Evolutionary conservation across 2,888 invertebrate genomes (phyloP).

Genomic region (Caenorhabditis afra): DNA sequence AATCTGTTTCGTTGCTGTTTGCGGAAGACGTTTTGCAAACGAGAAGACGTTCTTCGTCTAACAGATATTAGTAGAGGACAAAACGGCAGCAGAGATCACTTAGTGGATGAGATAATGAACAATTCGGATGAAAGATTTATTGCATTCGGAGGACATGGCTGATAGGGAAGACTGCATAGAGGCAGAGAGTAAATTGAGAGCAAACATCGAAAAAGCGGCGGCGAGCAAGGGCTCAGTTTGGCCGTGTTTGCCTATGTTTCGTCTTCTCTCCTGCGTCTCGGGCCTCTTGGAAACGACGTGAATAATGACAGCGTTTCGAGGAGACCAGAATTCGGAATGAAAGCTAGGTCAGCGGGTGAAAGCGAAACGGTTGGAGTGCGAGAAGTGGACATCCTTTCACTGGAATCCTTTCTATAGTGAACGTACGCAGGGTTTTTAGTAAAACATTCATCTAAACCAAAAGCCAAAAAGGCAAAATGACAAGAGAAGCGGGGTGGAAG

Average conservation of each 20-base stretch:
- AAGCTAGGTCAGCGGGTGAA: slow-evolving; percentile 6
- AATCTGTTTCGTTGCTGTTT: no score
- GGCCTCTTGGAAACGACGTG: not conserved
- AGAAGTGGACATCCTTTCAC: no score
- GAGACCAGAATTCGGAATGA: not conserved
- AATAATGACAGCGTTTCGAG: not conserved
- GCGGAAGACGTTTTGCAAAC: no score
- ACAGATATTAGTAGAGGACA: no score
- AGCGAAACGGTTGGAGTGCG: slow-evolving; percentile 1
- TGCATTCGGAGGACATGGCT: not conserved
- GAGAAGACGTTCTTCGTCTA: no score
- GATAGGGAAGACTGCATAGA: slow-evolving; percentile 5
- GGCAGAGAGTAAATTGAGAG: slow-evolving; percentile 6
- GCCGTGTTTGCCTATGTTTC: no score
- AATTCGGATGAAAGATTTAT: not conserved
- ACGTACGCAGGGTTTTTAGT: no score
- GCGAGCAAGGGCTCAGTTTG: slow-evolving; percentile 6
- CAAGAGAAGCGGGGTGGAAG: not conserved
- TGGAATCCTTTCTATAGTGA: no score
- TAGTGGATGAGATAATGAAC: no score
- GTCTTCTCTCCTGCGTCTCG: slow-evolving; percentile 1
- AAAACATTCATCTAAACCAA: no score
- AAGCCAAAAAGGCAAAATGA: no score
- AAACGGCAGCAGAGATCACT: no score
- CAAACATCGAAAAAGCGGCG: slow-evolving; percentile 3